Evolutionary conservation across 2,113 vertebrate species (phyloP).

Genomic region (Oenanthe melanoleuca): DNA sequence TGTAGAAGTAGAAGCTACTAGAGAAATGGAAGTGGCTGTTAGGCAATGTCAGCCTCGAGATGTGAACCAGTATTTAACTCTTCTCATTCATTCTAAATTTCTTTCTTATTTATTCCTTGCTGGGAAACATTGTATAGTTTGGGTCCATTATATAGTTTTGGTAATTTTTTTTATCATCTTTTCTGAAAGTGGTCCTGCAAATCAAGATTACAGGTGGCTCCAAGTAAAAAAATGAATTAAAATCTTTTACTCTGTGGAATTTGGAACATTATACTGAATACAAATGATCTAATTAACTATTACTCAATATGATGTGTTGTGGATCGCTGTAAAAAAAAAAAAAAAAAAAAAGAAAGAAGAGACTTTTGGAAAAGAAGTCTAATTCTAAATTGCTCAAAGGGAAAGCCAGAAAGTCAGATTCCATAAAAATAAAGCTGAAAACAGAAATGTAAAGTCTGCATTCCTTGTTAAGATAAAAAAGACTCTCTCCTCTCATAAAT

Average conservation of each 20-base stretch:
- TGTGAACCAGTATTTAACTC: neutral
- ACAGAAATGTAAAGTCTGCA: conserved; percentile 29
- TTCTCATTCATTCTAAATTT: neutral
- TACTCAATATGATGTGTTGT: neutral
- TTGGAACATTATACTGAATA: neutral
- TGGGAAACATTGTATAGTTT: neutral
- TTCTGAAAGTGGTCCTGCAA: neutral
- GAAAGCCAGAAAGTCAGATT: neutral
- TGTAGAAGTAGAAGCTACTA: neutral
- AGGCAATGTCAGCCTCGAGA: neutral
- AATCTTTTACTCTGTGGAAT: neutral
- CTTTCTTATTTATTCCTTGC: neutral
- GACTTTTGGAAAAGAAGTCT: neutral
- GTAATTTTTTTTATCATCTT: neutral
- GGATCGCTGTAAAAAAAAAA: neutral
- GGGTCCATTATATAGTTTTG: too few species aligned
- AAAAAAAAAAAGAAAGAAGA: neutral
- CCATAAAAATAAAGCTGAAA: conserved; percentile 28
- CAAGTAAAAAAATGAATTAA: neutral
- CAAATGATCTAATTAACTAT: neutral
- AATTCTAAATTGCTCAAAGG: neutral
- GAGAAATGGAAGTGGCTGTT: neutral
- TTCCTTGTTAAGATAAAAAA: conserved; percentile 50
- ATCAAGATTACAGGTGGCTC: neutral
- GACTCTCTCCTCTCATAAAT: conserved; percentile 23